These are phyloP conservation scores for Ochotona curzoniae DNA, from an alignment of 2,113 vertebrate genomes.

Conservation along the genomic window DNA sequence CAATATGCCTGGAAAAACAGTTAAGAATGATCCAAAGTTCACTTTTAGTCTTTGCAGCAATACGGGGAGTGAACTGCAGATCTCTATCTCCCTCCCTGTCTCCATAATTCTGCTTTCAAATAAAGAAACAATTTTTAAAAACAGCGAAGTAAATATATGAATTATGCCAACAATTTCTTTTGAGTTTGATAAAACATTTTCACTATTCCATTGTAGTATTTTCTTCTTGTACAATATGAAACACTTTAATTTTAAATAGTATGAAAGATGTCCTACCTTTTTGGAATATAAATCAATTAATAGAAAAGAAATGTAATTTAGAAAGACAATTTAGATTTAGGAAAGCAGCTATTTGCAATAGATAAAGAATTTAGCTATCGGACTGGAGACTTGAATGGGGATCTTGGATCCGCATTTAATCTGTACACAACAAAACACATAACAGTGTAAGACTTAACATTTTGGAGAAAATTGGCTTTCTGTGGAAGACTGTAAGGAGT, in stretches of 20 bases:
- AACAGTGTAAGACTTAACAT: background rate
- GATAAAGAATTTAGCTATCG: background rate
- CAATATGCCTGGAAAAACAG: too few relatives aligned
- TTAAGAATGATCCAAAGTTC: too few relatives aligned
- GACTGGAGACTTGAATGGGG: conserved; percentile 22
- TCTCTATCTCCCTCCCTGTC: too few relatives aligned
- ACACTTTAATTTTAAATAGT: background rate
- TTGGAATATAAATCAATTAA: background rate
- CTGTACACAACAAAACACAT: background rate
- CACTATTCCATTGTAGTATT: background rate
- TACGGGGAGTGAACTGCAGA: too few relatives aligned
- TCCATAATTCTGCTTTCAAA: too few relatives aligned
- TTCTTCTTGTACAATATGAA: background rate
- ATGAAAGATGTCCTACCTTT: background rate
- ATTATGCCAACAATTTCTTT: background rate
- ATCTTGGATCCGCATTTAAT: background rate
- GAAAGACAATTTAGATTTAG: background rate
- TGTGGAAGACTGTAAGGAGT: background rate
- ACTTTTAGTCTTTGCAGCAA: too few relatives aligned
- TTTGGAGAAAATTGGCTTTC: background rate
- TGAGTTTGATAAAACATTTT: background rate
- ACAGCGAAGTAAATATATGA: background rate
- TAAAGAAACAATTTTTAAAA: too few relatives aligned
- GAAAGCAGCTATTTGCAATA: background rate
- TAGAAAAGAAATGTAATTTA: background rate